Evolutionary conservation across 2,888 invertebrate species (phyloP).

Genomic region (Agriotes lineatus): DNA sequence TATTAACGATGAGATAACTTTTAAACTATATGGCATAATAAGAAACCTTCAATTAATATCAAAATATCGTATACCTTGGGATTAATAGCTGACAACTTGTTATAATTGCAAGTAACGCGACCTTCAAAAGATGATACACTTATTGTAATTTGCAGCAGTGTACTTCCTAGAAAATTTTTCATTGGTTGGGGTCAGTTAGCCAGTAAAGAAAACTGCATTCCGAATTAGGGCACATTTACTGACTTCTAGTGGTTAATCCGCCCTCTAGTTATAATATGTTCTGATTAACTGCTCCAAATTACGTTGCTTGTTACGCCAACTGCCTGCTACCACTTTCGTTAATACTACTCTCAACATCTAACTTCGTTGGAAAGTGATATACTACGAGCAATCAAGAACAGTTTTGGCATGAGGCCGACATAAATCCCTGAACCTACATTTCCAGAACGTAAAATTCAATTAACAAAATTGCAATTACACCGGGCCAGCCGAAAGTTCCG

Average conservation of each 20-base stretch:
- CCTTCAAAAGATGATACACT: too few species aligned
- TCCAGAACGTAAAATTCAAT: conserved; percentile 27
- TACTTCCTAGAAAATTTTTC: too few species aligned
- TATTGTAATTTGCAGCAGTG: too few species aligned
- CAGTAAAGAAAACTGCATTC: too few species aligned
- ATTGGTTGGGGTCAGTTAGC: background rate
- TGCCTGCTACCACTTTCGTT: conserved; percentile 29
- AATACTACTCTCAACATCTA: conserved; percentile 26
- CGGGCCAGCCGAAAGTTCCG: background rate
- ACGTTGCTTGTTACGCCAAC: conserved; percentile 30
- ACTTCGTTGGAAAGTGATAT: conserved; percentile 29
- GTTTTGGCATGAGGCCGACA: conserved; percentile 30
- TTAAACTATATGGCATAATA: too few species aligned
- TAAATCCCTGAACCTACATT: conserved; percentile 26
- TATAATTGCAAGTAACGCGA: too few species aligned
- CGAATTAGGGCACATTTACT: too few species aligned
- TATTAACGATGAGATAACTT: too few species aligned
- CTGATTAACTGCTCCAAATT: conserved; percentile 36
- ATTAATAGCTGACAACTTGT: too few species aligned
- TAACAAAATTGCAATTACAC: conserved; percentile 12
- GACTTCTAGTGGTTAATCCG: background rate
- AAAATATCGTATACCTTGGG: too few species aligned
- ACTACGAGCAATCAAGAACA: conserved; percentile 33
- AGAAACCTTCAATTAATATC: too few species aligned
- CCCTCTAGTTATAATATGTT: conserved; percentile 15